Conservation (phyloP, 2,113 vertebrate genomes). For the Vombatus ursinus region DNA sequence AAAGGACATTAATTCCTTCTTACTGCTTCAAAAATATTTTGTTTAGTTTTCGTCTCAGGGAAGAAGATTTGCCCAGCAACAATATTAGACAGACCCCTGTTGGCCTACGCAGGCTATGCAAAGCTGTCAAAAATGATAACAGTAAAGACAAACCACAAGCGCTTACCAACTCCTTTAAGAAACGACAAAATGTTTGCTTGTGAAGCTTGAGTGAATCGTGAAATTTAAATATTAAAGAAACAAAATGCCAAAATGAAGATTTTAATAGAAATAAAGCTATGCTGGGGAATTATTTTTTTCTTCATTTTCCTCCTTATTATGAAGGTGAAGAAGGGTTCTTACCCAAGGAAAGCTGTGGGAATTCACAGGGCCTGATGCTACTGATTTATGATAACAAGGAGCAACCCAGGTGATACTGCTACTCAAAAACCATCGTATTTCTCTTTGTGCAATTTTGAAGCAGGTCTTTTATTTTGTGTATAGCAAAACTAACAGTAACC, state of each 20-base stretch:
- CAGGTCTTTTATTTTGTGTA: constrained; percentile 60
- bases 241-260: constrained; percentile 76
- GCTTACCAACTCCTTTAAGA: constrained; percentile 81
- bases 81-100: constrained; percentile 92
- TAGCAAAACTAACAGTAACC: constrained; percentile 60
- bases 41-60: constrained; percentile 83
- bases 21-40: constrained; percentile 86
- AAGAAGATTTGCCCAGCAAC: constrained; percentile 86
- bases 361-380: constrained; percentile 68
- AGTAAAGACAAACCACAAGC: constrained; percentile 84
- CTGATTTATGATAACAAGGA: constrained; percentile 68
- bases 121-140: constrained; percentile 89
- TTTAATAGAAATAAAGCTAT: constrained; percentile 77
- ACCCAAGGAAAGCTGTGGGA: constrained; percentile 40
- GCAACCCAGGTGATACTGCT: constrained; percentile 44
- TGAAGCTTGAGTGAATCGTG: constrained; percentile 81
- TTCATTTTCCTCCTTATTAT: constrained; percentile 63
- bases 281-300: constrained; percentile 64
- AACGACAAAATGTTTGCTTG: constrained; percentile 80
- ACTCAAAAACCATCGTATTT: constrained; percentile 58
- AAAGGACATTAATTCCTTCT: constrained; percentile 87
- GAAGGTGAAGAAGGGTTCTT: constrained; percentile 62
- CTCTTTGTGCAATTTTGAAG: constrained; percentile 31
- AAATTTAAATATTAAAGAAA: constrained; percentile 83
- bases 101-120: constrained; percentile 88